Evolutionary conservation across 2,113 vertebrate species (phyloP), one percentile per base, ranked within the genome.

Genomic region (Pomatostomus ruficeps): DNA sequence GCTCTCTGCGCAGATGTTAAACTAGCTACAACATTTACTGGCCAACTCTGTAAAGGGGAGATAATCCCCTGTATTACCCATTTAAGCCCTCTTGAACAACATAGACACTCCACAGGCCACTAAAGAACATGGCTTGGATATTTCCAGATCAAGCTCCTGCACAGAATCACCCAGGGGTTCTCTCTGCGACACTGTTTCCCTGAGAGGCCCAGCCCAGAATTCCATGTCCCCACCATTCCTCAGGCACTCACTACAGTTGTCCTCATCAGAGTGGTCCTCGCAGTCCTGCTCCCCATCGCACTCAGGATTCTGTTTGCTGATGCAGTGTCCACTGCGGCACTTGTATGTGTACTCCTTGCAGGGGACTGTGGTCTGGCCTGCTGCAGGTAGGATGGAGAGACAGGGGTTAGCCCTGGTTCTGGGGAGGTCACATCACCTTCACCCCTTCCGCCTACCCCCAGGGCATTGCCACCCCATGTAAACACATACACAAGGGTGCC

Each of bases 201-300:
- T 8, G 9, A 66, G 58, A 43, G 21, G 12, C 21, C 38, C 22
- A 18, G n/a, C 52, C 59, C 43, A 45, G 12, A 43, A 73, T 29
- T 24, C 40, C 9, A 1, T 1, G 8, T 57, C 11, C 28, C 24
- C 7, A 23, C 10, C 3, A 22, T 40, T 33, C 20, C 42, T 38
- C 3, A 14, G 43, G 38, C 7, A 89, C 98, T 89, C 97, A 99
- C 99, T 94, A 26, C 99, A 99, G 85, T 97, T 92, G 20, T 96
- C 95, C 96, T 99, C 99, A 0, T 99, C 99, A 0, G 99, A 99
- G 35, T 97, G 97, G 3, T 99, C 99, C 0, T 95, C 91, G 1
- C 99, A 99, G 97, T 99, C 99, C 15, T 2, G 4, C 31, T 59
- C 75, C 20, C 98, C 98, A 0, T 99, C 99, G 7, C 99, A 99